Evolutionary conservation across 2,797 vertebrate species (phyloP).

Genomic region (Clarias platycephalus): DNA sequence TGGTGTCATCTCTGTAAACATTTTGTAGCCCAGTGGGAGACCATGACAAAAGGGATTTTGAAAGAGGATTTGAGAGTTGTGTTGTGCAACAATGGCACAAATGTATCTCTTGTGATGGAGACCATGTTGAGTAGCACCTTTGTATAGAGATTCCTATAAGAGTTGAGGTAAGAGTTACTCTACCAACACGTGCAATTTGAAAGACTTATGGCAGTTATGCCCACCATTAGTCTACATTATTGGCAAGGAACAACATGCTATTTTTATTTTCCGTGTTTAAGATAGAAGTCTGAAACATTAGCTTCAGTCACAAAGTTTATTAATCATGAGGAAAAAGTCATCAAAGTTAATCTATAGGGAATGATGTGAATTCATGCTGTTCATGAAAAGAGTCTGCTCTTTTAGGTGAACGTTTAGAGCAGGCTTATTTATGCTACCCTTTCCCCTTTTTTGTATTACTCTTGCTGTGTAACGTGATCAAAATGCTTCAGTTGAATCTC

Average conservation of each 20-base stretch:
- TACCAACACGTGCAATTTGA: too few species aligned
- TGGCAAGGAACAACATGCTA: background rate
- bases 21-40: background rate
- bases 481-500: background rate
- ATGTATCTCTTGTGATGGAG: too few species aligned
- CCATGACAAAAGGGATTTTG: too few species aligned
- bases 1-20: background rate
- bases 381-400: background rate
- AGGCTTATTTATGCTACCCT: background rate
- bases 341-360: background rate
- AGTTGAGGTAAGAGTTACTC: too few species aligned
- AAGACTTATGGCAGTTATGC: too few species aligned
- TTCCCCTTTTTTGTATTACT: background rate
- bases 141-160: too few species aligned
- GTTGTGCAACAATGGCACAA: too few species aligned
- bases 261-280: background rate
- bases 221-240: too few species aligned
- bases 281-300: background rate
- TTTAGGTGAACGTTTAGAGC: background rate
- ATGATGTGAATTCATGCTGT: background rate
- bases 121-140: too few species aligned
- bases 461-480: slow-evolving; percentile 8
- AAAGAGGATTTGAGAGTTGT: too few species aligned
- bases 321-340: background rate
- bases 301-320: background rate